These are phyloP conservation scores for Mixornis gularis DNA, from an alignment of 2,113 vertebrate genomes.

Conservation along the genomic window DNA sequence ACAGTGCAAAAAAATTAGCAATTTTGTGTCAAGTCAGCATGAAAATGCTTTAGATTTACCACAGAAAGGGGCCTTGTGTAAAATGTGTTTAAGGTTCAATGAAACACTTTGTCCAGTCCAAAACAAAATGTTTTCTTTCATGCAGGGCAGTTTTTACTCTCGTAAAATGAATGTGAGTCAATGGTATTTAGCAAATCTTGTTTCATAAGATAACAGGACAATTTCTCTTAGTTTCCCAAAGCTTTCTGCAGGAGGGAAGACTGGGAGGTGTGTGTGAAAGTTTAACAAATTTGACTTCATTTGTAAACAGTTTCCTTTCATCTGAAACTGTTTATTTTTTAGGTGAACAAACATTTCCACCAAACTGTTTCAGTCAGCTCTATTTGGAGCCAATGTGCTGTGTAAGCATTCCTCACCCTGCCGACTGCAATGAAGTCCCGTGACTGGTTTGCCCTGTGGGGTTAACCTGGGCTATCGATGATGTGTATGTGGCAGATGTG, in stretches of 20 bases:
- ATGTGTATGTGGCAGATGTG: neutral
- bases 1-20: neutral
- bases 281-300: neutral
- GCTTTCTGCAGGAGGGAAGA: neutral
- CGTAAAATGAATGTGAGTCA: neutral
- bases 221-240: neutral
- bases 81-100: conserved; percentile 1
- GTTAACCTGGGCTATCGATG: neutral
- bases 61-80: conserved; percentile 3
- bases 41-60: conserved; percentile 12
- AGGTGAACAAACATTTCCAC: neutral
- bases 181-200: neutral
- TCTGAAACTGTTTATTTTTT: neutral
- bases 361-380: neutral
- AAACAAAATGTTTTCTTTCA: conserved; percentile 37
- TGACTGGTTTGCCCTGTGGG: neutral
- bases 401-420: neutral
- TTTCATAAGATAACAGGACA: neutral
- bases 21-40: conserved; percentile 32
- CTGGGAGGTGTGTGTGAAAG: neutral
- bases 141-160: neutral
- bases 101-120: neutral
- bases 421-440: neutral
- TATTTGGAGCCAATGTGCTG: neutral
- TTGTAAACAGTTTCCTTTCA: neutral